Evolutionary conservation across 2,113 vertebrate species (phyloP), one percentile per base, ranked within the genome.

Genomic region (Potamarius usumacintae): DNA sequence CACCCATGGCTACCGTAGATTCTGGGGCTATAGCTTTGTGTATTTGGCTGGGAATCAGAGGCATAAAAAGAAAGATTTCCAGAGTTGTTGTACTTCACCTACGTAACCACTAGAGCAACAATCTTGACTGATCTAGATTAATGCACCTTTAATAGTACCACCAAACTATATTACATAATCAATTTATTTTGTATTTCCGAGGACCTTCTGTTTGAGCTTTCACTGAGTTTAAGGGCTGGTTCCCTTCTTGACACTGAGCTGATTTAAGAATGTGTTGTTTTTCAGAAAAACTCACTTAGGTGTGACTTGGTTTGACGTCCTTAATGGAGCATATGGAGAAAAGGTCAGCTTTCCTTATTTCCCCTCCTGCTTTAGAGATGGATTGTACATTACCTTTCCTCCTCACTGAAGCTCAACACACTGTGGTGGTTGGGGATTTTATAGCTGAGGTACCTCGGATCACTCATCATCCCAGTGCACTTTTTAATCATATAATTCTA

Each of bases 331-430:
- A 87, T 88, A 88, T 85, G 78, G 42, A 85, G 87, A 87, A 94
- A 92, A 95, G 93, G 93, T 94, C 94, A 92, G 81, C 22, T 55
- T 42, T 89, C 76, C 69, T 55, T 42, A 78, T 87, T 87, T 79
- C 65, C 53, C 55, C 69, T 52, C 30, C 83, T 76, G 86, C 57
- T 78, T 71, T 78, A 62, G 78, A 71, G 10, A 18, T n/a, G 78
- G 48, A 58, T 18, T 20, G 53, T 82, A 67, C 72, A 18, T 77
- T 53, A 34, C n/a, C 63, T 87, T 86, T 79, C 76, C 83, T 84
- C 50, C 82, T 79, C 63, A 80, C 77, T 65, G 65, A 71, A 65
- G 82, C 18, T 85, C 71, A 72, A 69, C 83, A 52, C 63, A 80
- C 78, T 34, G 25, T 18, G 79, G 30, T 81, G 79, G 15, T 60